These are phyloP conservation scores for Apis mellifera DNA, from an alignment of 1,140 invertebrate genomes.

Conservation along the genomic window DNA sequence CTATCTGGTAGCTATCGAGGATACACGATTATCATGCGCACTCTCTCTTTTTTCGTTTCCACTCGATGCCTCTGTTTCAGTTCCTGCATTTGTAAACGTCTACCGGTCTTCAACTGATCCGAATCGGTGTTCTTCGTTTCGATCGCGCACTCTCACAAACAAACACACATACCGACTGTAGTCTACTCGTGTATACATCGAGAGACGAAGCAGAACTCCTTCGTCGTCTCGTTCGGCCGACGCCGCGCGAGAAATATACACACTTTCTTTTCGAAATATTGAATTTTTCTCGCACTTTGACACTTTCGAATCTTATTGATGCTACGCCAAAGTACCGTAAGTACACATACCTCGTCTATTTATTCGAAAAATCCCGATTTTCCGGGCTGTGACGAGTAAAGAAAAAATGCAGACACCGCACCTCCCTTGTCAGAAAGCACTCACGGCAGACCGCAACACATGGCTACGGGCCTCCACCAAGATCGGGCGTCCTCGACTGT, in stretches of 20 bases:
- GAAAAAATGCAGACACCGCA: conserved; percentile 74
- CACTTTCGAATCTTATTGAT: not conserved
- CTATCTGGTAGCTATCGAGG: conserved; percentile 45
- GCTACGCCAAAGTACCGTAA: not conserved
- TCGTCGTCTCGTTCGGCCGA: conserved; percentile 55
- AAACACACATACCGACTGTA: conserved; percentile 5
- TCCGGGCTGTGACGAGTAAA: conserved; percentile 46
- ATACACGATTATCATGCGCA: conserved; percentile 43
- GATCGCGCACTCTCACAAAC: conserved; percentile 42
- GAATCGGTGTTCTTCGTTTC: conserved; percentile 40
- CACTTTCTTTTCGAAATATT: conserved; percentile 49
- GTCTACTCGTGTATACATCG: conserved; percentile 28
- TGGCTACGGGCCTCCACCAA: conserved; percentile 74
- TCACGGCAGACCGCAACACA: conserved; percentile 79
- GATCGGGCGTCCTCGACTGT: conserved; percentile 65
- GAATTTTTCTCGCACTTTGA: not conserved
- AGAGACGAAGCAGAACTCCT: conserved; percentile 42
- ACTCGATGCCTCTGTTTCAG: conserved; percentile 33
- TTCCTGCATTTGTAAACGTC: conserved; percentile 10
- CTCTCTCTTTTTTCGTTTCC: conserved; percentile 46
- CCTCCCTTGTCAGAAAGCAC: conserved; percentile 79
- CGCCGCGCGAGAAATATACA: conserved; percentile 52
- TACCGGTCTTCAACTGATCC: conserved; percentile 34
- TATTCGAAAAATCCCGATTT: conserved; percentile 15
- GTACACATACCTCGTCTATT: not conserved